phyloP scores from a whole-genome alignment of 2,888 invertebrate genomes.

The Tipula vernalis region DNA sequence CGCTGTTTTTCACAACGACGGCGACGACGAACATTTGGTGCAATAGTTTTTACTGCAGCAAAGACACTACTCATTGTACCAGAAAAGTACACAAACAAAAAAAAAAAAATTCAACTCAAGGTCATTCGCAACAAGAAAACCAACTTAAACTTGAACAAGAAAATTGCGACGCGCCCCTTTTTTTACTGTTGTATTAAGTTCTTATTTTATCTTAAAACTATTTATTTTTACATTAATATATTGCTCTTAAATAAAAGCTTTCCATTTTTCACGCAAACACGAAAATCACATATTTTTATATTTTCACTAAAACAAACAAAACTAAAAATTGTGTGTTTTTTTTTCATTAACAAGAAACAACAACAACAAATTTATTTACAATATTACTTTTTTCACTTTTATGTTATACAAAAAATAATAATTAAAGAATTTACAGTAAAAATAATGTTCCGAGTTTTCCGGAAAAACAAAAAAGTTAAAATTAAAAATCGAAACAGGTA shows the following conservation, averaged over 20 bases:
- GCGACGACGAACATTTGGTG: constrained; percentile 46
- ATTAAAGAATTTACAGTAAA: background rate
- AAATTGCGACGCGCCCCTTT: constrained; percentile 4
- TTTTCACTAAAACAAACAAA: background rate
- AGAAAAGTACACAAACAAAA: background rate
- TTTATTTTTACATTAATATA: background rate
- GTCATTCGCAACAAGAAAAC: background rate
- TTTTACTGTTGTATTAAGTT: background rate
- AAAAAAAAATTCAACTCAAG: background rate
- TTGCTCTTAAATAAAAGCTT: background rate
- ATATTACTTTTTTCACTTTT: background rate
- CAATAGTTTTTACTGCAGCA: constrained; percentile 49
- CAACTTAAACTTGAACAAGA: background rate
- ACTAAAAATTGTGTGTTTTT: background rate
- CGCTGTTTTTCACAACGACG: constrained; percentile 50
- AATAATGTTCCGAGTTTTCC: background rate
- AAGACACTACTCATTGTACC: constrained; percentile 45
- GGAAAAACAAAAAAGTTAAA: background rate
- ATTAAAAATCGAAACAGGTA: background rate
- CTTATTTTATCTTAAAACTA: background rate
- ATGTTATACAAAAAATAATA: background rate
- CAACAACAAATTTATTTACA: background rate
- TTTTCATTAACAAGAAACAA: background rate
- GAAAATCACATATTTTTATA: background rate
- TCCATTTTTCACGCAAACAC: background rate